Percentiles rank a stretch among this genome's conserved stretches.
These are phyloP conservation scores for Nemopilema nomurai DNA, from an alignment of 30 jellyfish, hydroid and myxozoan species.

Conservation along the genomic window DNA sequence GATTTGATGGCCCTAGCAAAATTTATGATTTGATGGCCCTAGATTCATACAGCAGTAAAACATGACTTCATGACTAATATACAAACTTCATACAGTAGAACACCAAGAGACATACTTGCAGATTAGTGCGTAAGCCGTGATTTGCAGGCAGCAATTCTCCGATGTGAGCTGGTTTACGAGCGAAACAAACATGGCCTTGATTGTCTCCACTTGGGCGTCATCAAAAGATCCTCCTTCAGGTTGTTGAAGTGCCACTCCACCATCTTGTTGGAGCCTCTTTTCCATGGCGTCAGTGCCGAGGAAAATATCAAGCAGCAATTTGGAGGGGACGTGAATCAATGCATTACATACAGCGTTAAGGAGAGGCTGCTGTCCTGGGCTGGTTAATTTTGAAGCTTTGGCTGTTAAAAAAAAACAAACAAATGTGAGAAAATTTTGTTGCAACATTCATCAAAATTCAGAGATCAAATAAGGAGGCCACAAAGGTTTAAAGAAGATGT, in stretches of 20 bases:
- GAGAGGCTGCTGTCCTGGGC: constrained; percentile 4
- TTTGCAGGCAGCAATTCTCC: constrained; percentile 23
- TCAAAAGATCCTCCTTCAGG: not conserved
- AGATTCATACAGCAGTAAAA: too few relatives aligned
- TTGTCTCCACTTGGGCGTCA: not conserved
- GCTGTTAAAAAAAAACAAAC: not conserved
- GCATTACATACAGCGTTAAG: constrained; percentile 31
- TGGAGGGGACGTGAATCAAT: constrained; percentile 15
- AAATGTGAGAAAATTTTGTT: too few relatives aligned
- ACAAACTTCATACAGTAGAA: too few relatives aligned
- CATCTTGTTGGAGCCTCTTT: constrained; percentile 33
- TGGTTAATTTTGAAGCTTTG: not conserved
- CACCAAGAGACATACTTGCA: constrained; percentile 50
- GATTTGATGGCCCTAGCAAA: too few relatives aligned
- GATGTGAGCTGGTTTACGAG: constrained; percentile 15
- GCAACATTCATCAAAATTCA: too few relatives aligned
- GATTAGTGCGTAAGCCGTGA: constrained; percentile 24
- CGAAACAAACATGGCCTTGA: not conserved
- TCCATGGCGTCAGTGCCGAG: constrained; percentile 34
- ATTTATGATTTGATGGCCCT: too few relatives aligned
- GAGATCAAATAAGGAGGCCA: too few relatives aligned
- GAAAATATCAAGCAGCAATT: constrained; percentile 18
- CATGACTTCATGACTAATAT: too few relatives aligned
- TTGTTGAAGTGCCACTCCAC: not conserved
- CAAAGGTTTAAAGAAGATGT: too few relatives aligned